A percentile compares a stretch with the other conserved stretches of the same genome.
These are phyloP conservation scores for Choreutis nemorana DNA, from an alignment of 2,888 invertebrate genomes.

Conservation along the genomic window DNA sequence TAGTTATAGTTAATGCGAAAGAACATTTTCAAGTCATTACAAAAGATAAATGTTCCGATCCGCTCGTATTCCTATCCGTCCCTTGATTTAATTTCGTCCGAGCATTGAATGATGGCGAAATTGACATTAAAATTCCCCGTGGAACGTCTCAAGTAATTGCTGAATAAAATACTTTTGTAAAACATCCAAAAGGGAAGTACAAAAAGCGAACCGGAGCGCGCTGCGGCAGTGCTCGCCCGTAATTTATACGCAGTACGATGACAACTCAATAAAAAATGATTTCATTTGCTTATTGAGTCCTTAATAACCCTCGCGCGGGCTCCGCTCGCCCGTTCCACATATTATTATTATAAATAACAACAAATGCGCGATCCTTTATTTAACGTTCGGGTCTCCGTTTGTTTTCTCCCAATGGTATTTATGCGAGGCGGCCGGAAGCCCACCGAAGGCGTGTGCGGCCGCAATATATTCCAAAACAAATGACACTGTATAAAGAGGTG, in stretches of 20 bases:
- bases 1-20: slow-evolving; percentile 40
- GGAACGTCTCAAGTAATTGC: slow-evolving; percentile 64
- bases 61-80: slow-evolving; percentile 29
- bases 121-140: slow-evolving; percentile 61
- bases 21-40: slow-evolving; percentile 53
- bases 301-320: slow-evolving; percentile 55
- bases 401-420: slow-evolving; percentile 24
- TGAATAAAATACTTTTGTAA: slow-evolving; percentile 63
- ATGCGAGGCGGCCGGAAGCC: slow-evolving; percentile 31
- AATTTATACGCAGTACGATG: slow-evolving; percentile 61
- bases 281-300: slow-evolving; percentile 66
- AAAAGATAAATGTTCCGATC: slow-evolving; percentile 41
- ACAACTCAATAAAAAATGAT: slow-evolving; percentile 66
- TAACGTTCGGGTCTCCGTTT: slow-evolving; percentile 27
- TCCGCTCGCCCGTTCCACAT: slow-evolving; percentile 35
- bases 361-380: slow-evolving; percentile 41
- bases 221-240: slow-evolving; percentile 37
- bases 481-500: slow-evolving; percentile 25
- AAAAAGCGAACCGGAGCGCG: slow-evolving; percentile 40
- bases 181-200: slow-evolving; percentile 55
- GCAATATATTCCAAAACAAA: slow-evolving; percentile 24
- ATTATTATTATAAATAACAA: slow-evolving; percentile 51
- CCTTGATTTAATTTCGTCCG: slow-evolving; percentile 55
- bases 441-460: slow-evolving; percentile 37
- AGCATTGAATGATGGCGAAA: slow-evolving; percentile 61